Conservation (phyloP, 2,797 vertebrate genomes). For the Taeniopygia guttata region DNA sequence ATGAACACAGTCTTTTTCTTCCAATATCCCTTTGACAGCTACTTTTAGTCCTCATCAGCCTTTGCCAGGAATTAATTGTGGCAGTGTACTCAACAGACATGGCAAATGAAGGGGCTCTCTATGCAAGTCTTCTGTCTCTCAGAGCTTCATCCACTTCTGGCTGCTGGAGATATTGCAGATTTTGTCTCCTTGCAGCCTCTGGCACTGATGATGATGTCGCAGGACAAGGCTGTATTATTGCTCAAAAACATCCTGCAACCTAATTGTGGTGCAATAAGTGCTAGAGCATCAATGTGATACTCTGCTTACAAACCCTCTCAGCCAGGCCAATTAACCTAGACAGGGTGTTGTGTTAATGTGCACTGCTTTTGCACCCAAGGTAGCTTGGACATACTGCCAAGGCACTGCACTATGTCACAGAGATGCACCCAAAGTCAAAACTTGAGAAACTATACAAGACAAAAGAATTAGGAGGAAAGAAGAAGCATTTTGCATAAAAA, state of each 20-base stretch:
- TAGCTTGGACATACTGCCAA: not conserved
- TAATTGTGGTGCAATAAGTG: not conserved
- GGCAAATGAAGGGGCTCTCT: not conserved
- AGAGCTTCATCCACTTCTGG: not conserved
- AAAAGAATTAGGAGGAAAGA: not conserved
- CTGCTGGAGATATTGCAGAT: not conserved
- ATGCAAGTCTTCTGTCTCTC: not conserved
- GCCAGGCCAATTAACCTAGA: rapidly evolving
- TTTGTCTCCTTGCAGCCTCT: not conserved
- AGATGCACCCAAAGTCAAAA: not conserved
- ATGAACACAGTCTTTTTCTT: not conserved
- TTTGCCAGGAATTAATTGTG: not conserved
- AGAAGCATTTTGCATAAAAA: not conserved
- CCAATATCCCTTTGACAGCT: not conserved
- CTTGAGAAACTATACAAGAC: not conserved
- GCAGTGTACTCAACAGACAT: not conserved
- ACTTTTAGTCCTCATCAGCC: not conserved
- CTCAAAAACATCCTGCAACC: not conserved
- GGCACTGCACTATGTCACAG: too few relatives aligned
- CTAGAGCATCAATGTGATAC: rapidly evolving
- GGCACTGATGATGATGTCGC: not conserved
- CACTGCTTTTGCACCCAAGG: not conserved
- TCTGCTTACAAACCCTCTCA: not conserved
- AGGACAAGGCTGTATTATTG: not conserved
- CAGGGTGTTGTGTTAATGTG: not conserved